Conservation (phyloP, 2,888 invertebrate species). For the Drosophila diplacantha region DNA sequence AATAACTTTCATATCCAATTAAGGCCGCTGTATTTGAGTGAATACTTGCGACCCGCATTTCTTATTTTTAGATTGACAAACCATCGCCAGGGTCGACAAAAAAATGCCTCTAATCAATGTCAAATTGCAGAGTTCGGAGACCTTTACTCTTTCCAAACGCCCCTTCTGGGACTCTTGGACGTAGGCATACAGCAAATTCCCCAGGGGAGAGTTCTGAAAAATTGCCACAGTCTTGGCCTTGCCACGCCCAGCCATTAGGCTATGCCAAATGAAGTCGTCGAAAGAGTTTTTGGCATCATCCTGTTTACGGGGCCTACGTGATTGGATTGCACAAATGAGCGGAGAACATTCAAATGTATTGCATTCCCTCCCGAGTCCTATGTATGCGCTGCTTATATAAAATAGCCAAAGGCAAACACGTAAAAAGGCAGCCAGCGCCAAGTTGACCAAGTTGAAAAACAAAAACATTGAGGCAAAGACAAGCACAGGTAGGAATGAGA, state of each 20-base stretch:
- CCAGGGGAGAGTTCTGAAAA: not conserved
- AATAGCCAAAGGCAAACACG: conserved; percentile 16
- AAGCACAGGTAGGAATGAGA: conserved; percentile 15
- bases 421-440: conserved; percentile 46
- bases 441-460: conserved; percentile 20
- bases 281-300: conserved; percentile 52
- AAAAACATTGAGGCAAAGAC: conserved; percentile 25
- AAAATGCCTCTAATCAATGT: conserved; percentile 31
- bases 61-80: not conserved
- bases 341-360: conserved; percentile 60
- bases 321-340: conserved; percentile 55
- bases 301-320: conserved; percentile 53
- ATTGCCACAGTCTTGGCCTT: conserved; percentile 21
- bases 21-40: not conserved
- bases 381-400: conserved; percentile 26
- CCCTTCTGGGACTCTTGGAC: conserved; percentile 11
- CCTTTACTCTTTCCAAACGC: conserved; percentile 6
- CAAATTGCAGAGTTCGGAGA: conserved; percentile 2
- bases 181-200: conserved; percentile 2
- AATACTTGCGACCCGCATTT: not conserved
- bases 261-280: conserved; percentile 26
- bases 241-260: conserved; percentile 19
- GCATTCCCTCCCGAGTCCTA: conserved; percentile 34
- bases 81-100: not conserved
- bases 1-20: conserved; percentile 8